Base-by-base conservation (phyloP, 1,140 invertebrate species). In the Philaenus spumarius region DNA sequence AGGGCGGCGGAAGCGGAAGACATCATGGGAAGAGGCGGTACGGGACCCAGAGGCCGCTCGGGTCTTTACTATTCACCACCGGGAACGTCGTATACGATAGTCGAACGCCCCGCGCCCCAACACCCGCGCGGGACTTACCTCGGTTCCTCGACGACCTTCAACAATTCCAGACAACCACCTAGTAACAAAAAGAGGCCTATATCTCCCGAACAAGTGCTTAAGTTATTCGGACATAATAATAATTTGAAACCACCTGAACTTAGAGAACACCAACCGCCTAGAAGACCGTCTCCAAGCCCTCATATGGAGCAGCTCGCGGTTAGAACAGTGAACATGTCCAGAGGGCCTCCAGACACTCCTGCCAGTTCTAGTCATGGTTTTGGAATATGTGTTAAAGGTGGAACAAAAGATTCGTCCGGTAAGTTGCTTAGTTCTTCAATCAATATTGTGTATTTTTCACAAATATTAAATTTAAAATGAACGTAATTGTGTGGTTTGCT, bases 321-420 rank as follows among this genome's bases (percentile, higher is more conserved):
- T 57, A 77, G 87, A 64, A 91, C 87, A 57, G 85, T 91, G 66
- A 89, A 82, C 67, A 91, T 91, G 87, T 84, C 84, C 51, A 76
- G 87, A 50, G 87, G 88, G 69, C 78, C 79, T 51, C 82, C 82
- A 5, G 61, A 62, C 26, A 30, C 26, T 30, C 58, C 61, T 24
- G 86, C 89, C 66, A 26, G 34, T 37, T 30, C 37, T 20, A 80
- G 80, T 26, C 87, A 89, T 71, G 89, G 89, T 51, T 92, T 91
- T 72, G 89, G 89, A 53, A 91, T 92, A 62, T 91, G 88, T 75
- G 88, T 92, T 66, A 92, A 92, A 73, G 89, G 89, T 66, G 89
- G 89, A 50, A 60, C 63, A 17, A 89, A 90, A 74, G 87, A 92
- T 72, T 83, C 87, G 87, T 87, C 90, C 68, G 73, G 57, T 48